These are phyloP conservation scores for Sanderia malayensis DNA, from an alignment of 30 jellyfish, hydroid and myxozoan species.

Conservation along the genomic window DNA sequence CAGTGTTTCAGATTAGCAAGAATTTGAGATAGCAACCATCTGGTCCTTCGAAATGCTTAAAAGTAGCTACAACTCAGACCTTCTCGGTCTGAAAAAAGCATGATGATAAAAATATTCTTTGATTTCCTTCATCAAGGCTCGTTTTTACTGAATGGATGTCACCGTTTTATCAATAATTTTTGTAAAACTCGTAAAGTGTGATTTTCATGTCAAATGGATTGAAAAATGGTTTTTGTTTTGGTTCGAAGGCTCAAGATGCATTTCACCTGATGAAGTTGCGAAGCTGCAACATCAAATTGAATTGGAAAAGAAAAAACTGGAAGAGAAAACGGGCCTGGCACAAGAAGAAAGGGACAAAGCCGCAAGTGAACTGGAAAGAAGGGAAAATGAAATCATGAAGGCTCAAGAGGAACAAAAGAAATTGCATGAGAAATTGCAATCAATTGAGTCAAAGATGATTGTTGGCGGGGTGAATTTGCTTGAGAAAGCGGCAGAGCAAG, in stretches of 20 bases:
- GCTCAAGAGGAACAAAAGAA: constrained; percentile 89
- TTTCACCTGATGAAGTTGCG: constrained; percentile 81
- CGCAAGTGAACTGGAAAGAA: constrained; percentile 64
- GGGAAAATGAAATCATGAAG: constrained; percentile 74
- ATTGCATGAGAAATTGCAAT: constrained; percentile 75
- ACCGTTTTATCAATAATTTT: too few relatives aligned
- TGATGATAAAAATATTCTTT: too few relatives aligned
- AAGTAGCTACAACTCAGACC: too few relatives aligned
- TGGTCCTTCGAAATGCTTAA: too few relatives aligned
- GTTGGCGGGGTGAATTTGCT: constrained; percentile 98
- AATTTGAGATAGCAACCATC: too few relatives aligned
- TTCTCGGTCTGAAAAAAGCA: too few relatives aligned
- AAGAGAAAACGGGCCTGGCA: constrained; percentile 82
- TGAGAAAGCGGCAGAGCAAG: constrained; percentile 97
- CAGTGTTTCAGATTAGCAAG: too few relatives aligned
- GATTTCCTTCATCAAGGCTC: too few relatives aligned
- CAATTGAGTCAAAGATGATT: constrained; percentile 93
- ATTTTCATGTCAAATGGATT: too few relatives aligned
- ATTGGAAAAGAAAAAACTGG: constrained; percentile 59
- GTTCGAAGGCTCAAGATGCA: constrained; percentile 48
- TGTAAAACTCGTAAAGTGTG: too few relatives aligned
- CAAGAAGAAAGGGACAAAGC: constrained; percentile 87
- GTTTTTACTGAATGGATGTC: too few relatives aligned
- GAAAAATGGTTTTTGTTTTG: too few relatives aligned
- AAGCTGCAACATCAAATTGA: constrained; percentile 77